Base-by-base conservation (phyloP, 2,888 invertebrate genomes). In the Ctena decussata region DNA sequence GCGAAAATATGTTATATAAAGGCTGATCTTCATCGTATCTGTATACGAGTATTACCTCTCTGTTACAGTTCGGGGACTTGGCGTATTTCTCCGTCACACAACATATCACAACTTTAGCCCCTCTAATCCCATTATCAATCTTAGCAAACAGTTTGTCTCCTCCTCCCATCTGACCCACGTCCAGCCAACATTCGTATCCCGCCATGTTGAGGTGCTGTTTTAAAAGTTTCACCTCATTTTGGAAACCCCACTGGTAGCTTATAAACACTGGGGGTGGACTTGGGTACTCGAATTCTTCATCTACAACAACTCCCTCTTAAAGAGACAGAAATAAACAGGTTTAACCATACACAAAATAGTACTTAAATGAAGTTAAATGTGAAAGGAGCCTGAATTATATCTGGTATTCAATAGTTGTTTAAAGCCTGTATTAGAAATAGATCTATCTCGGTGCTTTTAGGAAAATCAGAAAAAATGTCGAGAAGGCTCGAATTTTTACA, bases 141-240 rank as follows among this genome's bases (percentile, higher is more conserved):
- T 95, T 95, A 70, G 92, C 92, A 85, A 93, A 95, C 49, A 95
- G 89, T 82, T 95, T 95, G 85, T 95, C 95, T 24, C 95, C 95
- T 0, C 95, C 95, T 24, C 95, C 95, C 95, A 95, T 95, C 86
- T 95, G 94, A 44, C 95, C 95, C 65, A 94, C 92, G 86, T 95
- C 95, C 94, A 95, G 93, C 95, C 95, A 95, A 82, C 94, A 94
- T 44, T 91, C 89, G 83, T 92, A 95, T 18, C 95, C 95, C 3
- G 95, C 95, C 93, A 92, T 92, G 79, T 92, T 91, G 70, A 95
- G 91, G 81, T 95, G 95, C 24, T 93, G 90, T 44, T 91, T 88
- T 39, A 95, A 84, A 12, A 94, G 82, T 80, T 93, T 94, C 39
- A 94, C 95, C 90, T 95, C 94, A n/a, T 91, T 82, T 84, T 95